Base-by-base conservation (phyloP, 2,797 vertebrate genomes). In the Synanceia verrucosa region DNA sequence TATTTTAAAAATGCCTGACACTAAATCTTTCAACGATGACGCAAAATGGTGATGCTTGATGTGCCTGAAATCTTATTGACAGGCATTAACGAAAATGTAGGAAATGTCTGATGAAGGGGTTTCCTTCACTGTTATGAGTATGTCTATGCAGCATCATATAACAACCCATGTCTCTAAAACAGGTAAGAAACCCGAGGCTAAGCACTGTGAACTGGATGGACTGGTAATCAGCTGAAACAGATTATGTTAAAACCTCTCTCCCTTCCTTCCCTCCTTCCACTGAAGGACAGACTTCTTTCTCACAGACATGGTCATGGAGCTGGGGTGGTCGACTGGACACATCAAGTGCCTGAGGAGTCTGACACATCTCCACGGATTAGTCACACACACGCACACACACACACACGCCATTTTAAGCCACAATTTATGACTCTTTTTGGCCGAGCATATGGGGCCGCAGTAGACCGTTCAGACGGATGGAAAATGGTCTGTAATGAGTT, bases 341-440 rank as follows among this genome's bases (percentile, higher is more conserved):
- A 56, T 82, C 56, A 29, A 72, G 48, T 13, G 44, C 57, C 62
- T 29, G 65, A 76, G 69, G 76, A 80, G 81, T 61, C 53, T 47
- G 58, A 82, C 79, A 78, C 79, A 74, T 78, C 66, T n/a, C 52
- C 56, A 83, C 71, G 77, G 77, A 87, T 79, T 82, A 88, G 44
- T 79, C 82, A 74, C 65, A 26, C 39, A 14, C 10, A 12, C 50
- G 62, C 16, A 28, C n/a, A 31, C 13, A 31, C 18, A 31, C 9
- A 23, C 28, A 31, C 50, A 23, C n/a, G 31, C 18, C 65, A 52
- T 24, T 86, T 83, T 65, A 70, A 88, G 46, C 67, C 67, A 70
- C 23, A 76, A 74, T 84, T 84, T 79, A 83, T 76, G 51, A 60
- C 34, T 73, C 51, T 75, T 74, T 83, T 55, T 37, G 44, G 34